Evolutionary conservation across 2,113 vertebrate genomes (phyloP), one percentile per base, ranked within the genome.

Genomic region (Scatophagus argus): DNA sequence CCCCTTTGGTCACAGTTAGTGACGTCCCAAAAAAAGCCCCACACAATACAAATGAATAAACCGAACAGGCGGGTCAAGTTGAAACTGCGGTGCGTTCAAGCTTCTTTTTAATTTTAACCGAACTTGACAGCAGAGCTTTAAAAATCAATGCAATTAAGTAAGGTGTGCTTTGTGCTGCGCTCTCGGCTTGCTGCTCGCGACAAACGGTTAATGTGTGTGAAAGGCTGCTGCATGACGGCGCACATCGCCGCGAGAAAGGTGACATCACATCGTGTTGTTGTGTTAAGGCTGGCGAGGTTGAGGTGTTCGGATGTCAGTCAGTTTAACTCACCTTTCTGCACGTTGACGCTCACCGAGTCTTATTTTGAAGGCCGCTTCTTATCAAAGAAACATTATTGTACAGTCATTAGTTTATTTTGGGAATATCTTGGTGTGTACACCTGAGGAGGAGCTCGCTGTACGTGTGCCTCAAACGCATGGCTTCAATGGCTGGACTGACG

Each of bases 321-420:
- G 54, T 56, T 36, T 9, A 13, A 31, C 3, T 31, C 8, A 66
- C 17, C 3, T 32, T 39, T 62, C 25, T 65, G 66, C 54, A 66
- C 63, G 73, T 69, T 73, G 52, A 81, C 46, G 70, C n/a, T 63
- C 55, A 34, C 6, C 55, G 59, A 80, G 62, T 49, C 16, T 68
- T n/a, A 41, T 31, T 69, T 60, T 38, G 11, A 63, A 68, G 46
- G 68, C 14, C 62, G 8, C 36, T 61, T 54, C n/a, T 62, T 38
- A 34, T 72, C 8, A 38, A 38, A 58, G 2, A n/a, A 16, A 56
- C 34, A 14, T 38, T 13, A 12, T 9, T 9, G 34, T 32, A 13
- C 43, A 75, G 68, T 74, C 64, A 0, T 46, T 65, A 47, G 79
- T 88, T 85, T 85, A 78, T 74, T 38, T 27, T 89, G 84, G 87